Evolutionary conservation across 2,797 vertebrate species (phyloP).

Genomic region (Ficedula albicollis): DNA sequence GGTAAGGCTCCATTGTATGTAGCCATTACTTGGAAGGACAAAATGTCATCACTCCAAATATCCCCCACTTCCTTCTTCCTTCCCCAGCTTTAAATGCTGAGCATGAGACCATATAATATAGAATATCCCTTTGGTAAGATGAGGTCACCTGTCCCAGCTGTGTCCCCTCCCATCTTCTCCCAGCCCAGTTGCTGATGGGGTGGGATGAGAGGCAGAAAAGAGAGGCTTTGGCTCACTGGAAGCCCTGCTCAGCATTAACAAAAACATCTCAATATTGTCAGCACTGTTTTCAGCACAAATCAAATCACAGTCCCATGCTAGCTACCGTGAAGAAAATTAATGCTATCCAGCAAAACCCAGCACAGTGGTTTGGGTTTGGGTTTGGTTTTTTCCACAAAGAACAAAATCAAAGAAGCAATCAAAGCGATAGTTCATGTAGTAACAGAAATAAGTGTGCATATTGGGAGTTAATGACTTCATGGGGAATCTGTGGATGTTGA

Average conservation of each 20-base stretch:
- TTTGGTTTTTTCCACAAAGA: background rate
- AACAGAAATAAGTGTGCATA: background rate
- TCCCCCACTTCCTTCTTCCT: background rate
- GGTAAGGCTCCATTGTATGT: background rate
- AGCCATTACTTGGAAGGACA: background rate
- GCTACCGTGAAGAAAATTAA: background rate
- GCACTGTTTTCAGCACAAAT: background rate
- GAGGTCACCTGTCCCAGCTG: background rate
- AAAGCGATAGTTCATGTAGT: background rate
- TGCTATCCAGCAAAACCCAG: background rate
- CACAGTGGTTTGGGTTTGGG: background rate
- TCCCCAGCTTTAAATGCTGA: background rate
- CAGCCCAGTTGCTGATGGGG: fast-evolving
- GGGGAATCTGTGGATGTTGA: background rate
- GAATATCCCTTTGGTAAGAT: background rate
- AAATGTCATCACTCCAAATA: background rate
- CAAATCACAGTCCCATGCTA: background rate
- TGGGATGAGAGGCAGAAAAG: background rate
- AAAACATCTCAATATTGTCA: background rate
- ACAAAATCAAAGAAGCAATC: background rate
- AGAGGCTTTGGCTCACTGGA: background rate
- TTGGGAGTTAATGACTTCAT: background rate
- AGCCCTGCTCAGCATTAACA: background rate
- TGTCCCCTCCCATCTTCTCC: background rate
- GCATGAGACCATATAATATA: background rate